A percentile compares a stretch with the other conserved stretches of the same genome.
These are phyloP conservation scores for Mastigias papua DNA, from an alignment of 30 jellyfish, hydroid and myxozoan species.

Conservation along the genomic window DNA sequence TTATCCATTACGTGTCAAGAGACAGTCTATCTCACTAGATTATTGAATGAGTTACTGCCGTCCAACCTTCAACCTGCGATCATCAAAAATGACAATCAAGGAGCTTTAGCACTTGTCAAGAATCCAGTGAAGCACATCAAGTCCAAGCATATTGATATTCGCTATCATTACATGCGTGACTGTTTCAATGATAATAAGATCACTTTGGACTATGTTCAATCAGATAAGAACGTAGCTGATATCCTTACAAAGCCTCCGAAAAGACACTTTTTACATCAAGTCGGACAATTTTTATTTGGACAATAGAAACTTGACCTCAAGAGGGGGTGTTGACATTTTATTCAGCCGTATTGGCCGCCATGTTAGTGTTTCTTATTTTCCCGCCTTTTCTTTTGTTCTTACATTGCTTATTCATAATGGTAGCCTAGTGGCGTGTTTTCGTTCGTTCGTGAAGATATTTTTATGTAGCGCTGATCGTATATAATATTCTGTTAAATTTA, in stretches of 20 bases:
- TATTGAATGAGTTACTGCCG: neutral
- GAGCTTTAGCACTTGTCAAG: conserved; percentile 40
- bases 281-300: conserved; percentile 18
- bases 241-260: conserved; percentile 55
- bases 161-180: conserved; percentile 44
- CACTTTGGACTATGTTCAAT: conserved; percentile 29
- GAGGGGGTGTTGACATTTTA: conserved; percentile 70
- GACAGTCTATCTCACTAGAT: neutral
- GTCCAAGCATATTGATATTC: conserved; percentile 53
- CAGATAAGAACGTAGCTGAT: conserved; percentile 42
- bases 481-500: too few relatives aligned
- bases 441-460: too few relatives aligned
- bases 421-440: too few relatives aligned
- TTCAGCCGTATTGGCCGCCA: too few relatives aligned
- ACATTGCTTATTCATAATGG: too few relatives aligned
- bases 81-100: conserved; percentile 26
- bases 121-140: conserved; percentile 26
- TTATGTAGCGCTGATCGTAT: too few relatives aligned
- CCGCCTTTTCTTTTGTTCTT: too few relatives aligned
- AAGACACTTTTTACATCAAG: neutral
- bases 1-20: conserved; percentile 36
- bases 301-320: conserved; percentile 24
- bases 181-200: neutral
- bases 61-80: neutral
- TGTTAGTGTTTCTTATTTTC: too few relatives aligned